These are phyloP conservation scores for Nymphicus hollandicus DNA, from an alignment of 2,113 vertebrate genomes.

Conservation along the genomic window DNA sequence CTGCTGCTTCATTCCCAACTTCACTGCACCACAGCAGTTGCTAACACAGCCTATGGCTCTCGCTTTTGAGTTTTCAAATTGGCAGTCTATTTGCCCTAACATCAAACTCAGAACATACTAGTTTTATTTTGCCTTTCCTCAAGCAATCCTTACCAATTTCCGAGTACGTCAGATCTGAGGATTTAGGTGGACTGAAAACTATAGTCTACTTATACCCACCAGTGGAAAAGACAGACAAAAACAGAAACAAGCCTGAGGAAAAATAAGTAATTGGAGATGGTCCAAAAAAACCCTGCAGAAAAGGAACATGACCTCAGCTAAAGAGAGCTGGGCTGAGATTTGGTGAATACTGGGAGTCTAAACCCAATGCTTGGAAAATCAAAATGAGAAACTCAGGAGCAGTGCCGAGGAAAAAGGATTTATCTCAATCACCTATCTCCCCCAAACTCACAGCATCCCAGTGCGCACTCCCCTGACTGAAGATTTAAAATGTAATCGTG, in stretches of 20 bases:
- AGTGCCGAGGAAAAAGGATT: background rate
- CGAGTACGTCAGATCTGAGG: background rate
- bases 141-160: background rate
- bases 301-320: background rate
- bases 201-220: background rate
- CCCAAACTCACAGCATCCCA: background rate
- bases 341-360: background rate
- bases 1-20: background rate
- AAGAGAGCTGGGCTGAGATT: background rate
- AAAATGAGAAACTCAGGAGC: background rate
- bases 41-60: background rate
- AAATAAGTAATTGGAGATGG: background rate
- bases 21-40: background rate
- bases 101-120: background rate
- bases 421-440: background rate
- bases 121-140: background rate
- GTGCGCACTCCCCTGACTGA: accelerated
- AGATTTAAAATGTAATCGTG: background rate
- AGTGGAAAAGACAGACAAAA: background rate
- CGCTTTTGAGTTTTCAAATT: background rate
- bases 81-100: background rate
- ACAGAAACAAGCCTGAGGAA: background rate
- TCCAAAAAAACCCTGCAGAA: background rate
- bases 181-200: background rate
- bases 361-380: background rate